Base-by-base conservation (phyloP, 2,888 invertebrate species). In the Pogonocherus hispidulus region DNA sequence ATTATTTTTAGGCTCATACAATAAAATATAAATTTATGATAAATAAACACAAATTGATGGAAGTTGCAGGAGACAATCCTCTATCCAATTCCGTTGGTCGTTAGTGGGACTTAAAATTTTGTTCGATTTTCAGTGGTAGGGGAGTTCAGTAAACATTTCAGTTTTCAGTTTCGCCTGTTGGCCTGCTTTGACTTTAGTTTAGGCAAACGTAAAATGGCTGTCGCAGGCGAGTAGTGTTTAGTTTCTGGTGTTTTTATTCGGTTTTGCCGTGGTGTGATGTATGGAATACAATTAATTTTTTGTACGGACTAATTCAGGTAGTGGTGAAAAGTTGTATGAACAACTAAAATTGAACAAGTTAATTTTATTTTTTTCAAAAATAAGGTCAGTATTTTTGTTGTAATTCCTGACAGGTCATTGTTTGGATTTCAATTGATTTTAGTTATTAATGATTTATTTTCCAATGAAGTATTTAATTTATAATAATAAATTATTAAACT, bases 141-240 rank as follows among this genome's bases (percentile, higher is more conserved):
- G 71, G 55, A 64, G 49, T 71, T 66, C 68, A 22, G 70, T 35
- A 67, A 70, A 62, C 23, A 32, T 44, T 59, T 63, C 16, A 27
- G 44, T 47, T 56, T 56, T 64, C 46, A 54, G 66, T 62, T 47
- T 54, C 22, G 55, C 14, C 44, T 52, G 52, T 41, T 41, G 41
- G 41, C 41, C 55, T 32, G 44, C 56, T 67, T 63, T 18, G 64
- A 63, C 66, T 51, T 16, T 63, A 47, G 57, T 66, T 67, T 69
- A 74, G 74, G 70, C 55, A 66, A 69, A 66, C 37, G 73, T 72
- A 77, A 77, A 77, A 77, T 77, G 77, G 77, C 77, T 67, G 77
- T 71, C 67, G 66, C 44, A 63, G 56, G 19, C 46, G 8, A 60
- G 59, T 51, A 56, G 71, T 70, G 68, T 64, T 68, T 67, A 70